phyloP scores from a whole-genome alignment of 2,113 vertebrate genomes.

The Ahaetulla prasina region DNA sequence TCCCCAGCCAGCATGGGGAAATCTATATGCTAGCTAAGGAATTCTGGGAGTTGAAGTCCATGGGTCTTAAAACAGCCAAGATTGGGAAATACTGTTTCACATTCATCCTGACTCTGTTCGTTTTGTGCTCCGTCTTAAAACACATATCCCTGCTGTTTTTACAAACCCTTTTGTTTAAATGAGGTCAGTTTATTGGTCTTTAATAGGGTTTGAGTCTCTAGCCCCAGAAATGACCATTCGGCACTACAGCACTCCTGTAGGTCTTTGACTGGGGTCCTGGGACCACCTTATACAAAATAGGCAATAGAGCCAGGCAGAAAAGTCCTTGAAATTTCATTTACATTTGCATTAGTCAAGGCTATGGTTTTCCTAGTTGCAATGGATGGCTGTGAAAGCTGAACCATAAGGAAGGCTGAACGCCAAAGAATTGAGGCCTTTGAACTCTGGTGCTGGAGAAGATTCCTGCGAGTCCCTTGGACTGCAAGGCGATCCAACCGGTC shows the following conservation, averaged over 20 bases:
- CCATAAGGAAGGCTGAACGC: too few species aligned
- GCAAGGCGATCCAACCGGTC: too few species aligned
- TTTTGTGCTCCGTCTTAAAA: background rate
- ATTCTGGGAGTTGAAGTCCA: background rate
- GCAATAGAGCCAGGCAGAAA: background rate
- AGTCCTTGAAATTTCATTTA: background rate
- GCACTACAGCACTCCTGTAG: too few species aligned
- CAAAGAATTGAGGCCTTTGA: too few species aligned
- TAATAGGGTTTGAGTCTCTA: background rate
- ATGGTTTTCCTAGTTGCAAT: too few species aligned
- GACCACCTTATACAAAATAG: background rate
- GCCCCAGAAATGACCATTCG: background rate
- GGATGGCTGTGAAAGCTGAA: too few species aligned
- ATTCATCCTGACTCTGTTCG: background rate
- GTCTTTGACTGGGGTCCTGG: background rate
- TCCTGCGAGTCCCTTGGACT: too few species aligned
- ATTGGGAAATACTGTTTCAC: background rate
- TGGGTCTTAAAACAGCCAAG: background rate
- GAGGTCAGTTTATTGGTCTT: background rate
- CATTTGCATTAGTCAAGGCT: background rate
- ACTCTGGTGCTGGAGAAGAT: too few species aligned
- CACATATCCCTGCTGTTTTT: background rate
- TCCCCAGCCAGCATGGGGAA: background rate
- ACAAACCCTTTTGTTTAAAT: background rate
- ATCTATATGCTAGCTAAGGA: background rate